Evolutionary conservation across 2,113 vertebrate species (phyloP), one percentile per base, ranked within the genome.

Genomic region (Cyphomyrus plagiostoma): DNA sequence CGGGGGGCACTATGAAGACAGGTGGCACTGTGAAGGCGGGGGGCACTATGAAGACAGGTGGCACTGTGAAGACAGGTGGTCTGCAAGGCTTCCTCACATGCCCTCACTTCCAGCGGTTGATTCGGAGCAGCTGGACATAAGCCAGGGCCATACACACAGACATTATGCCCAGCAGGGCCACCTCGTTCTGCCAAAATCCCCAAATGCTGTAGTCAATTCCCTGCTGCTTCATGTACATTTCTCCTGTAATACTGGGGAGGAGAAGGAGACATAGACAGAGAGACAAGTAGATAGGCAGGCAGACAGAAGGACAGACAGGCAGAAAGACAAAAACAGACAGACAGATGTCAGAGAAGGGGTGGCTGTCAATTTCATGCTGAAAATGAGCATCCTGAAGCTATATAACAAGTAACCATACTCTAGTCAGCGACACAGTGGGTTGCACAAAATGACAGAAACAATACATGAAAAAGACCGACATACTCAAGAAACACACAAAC

Each of bases 121-220:
- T 94, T 62, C 95, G 92, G 45, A 92, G 92, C 88, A 96, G 92
- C 92, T 96, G 95, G 6, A 96, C 49, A 7, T 96, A 96, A 56
- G 96, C 89, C 89, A 97, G 89, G 8, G 66, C 5, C 93, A 96
- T 94, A 90, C 95, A 96, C 87, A 91, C 66, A 66, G 89, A 0
- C 3, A 91, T 92, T 84, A 97, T 96, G 88, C 94, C 94, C 84
- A 95, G 13, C 90, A 97, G 94, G 70, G 96, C 96, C 91, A 96
- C 93, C 39, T 95, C 85, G 66, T 97, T 97, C 94, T 96, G 94
- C 96, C 96, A 96, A 93, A 96, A 96, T 5, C 95, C 96, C 96
- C 96, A 97, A 1, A 19, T 3, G 2, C 96, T 96, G 93, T 96
- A 96, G 93, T 96, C 93, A 1, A 97, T 93, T 8, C 49, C 91